Evolutionary conservation across 2,888 invertebrate species (phyloP), one percentile per base, ranked within the genome.

Genomic region (Resseliella maxima): DNA sequence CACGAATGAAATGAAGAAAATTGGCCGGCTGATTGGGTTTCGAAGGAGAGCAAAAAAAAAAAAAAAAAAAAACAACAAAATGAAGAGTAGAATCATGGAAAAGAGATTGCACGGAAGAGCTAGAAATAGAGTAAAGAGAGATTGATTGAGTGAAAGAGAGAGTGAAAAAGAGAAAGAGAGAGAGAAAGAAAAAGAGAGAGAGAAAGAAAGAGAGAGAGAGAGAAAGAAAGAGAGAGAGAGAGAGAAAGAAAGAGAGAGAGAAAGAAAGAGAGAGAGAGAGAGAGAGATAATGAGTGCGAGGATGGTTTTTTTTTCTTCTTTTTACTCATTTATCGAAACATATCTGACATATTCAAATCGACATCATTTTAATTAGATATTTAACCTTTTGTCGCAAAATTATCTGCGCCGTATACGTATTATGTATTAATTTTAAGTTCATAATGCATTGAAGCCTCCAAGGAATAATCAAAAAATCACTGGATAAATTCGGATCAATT

Each of bases 341-440:
- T 50, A 6, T 50, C 24, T 59, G 59, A 59, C 59, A 59, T 59
- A 59, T 59, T 59, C 5, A 24, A 59, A 59, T 59, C 59, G 59
- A 59, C 59, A 59, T 24, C 59, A 59, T 59, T 59, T 59, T 59
- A 59, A 59, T 59, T 59, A n/a, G 59, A 59, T 59, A 59, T 59
- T 59, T 59, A 59, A 59, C 59, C 59, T 59, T 59, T 59, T 59
- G 24, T 59, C 59, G 59, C 59, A 10, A 59, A 59, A 59, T 59
- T 59, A 59, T 59, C 59, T n/a, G 24, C 59, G 3, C 3, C 24
- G n/a, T 59, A 41, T 50, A 50, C 2, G 21, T 50, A 2, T 50
- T 2, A 18, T 50, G 50, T 18, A 50, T 18, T 10, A 50, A 41
- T 8, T 41, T 5, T 41, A 41, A 41, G 41, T 41, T 41, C 41